Conservation (phyloP, 1,140 invertebrate species). For the Panulirus ornatus region DNA sequence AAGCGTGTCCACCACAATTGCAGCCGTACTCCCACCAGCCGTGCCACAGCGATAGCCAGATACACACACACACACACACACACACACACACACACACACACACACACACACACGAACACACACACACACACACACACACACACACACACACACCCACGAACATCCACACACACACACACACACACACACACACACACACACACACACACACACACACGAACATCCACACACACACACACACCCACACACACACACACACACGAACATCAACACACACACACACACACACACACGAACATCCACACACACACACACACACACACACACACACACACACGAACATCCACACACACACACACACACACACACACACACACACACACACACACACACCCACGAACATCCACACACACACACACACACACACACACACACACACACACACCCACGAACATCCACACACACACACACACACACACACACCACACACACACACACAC, state of each 20-base stretch:
- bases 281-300: not conserved
- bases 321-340: no score
- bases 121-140: no score
- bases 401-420: no score
- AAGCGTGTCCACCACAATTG: no score
- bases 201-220: not conserved
- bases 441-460: not conserved
- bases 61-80: no score
- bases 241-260: not conserved
- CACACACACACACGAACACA: not conserved
- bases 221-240: not conserved
- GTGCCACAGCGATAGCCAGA: no score
- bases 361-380: not conserved
- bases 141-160: no score
- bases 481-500: not conserved
- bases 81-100: not conserved
- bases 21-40: no score
- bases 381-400: no score
- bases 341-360: not conserved
- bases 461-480: not conserved
- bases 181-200: constrained; percentile 5
- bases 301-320: not conserved
- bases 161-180: not conserved
- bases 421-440: no score
- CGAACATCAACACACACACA: no score